Percentiles rank a stretch among this genome's conserved stretches.
These are phyloP conservation scores for Falcunculus frontatus DNA, from an alignment of 2,113 vertebrate species.

Conservation along the genomic window DNA sequence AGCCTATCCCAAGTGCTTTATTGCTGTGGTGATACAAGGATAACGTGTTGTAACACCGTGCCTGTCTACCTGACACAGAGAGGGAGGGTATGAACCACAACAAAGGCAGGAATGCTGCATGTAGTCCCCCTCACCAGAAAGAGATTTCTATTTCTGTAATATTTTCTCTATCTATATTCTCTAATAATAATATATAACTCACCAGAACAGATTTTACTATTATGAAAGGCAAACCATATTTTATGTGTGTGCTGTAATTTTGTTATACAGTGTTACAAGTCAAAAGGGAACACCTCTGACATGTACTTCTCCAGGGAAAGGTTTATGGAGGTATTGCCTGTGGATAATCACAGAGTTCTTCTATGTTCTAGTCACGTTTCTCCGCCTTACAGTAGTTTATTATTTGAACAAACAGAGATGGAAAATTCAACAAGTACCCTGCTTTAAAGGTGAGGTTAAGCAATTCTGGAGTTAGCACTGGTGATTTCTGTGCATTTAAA, in stretches of 20 bases:
- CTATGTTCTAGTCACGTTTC: not conserved
- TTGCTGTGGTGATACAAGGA: not conserved
- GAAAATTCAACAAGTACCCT: not conserved
- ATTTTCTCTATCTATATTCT: not conserved
- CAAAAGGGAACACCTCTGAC: not conserved
- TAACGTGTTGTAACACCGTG: not conserved
- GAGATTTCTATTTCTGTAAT: not conserved
- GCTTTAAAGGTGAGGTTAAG: not conserved
- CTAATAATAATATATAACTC: not conserved
- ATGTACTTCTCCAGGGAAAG: not conserved
- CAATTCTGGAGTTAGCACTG: not conserved
- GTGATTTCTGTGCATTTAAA: not conserved
- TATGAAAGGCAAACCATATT: not conserved
- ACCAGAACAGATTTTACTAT: not conserved
- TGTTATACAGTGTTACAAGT: not conserved
- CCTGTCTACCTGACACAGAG: not conserved
- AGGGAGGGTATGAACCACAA: not conserved
- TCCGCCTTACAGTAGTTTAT: not conserved
- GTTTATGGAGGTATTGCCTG: not conserved
- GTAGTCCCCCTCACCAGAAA: not conserved
- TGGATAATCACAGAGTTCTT: not conserved
- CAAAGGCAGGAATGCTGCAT: not conserved
- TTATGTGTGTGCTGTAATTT: not conserved
- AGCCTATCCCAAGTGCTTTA: not conserved
- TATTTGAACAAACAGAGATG: not conserved